Percentiles rank a stretch among this genome's conserved stretches.
Evolutionary conservation across 1,140 invertebrate species (phyloP).

Genomic region (Sitobion miscanthi): DNA sequence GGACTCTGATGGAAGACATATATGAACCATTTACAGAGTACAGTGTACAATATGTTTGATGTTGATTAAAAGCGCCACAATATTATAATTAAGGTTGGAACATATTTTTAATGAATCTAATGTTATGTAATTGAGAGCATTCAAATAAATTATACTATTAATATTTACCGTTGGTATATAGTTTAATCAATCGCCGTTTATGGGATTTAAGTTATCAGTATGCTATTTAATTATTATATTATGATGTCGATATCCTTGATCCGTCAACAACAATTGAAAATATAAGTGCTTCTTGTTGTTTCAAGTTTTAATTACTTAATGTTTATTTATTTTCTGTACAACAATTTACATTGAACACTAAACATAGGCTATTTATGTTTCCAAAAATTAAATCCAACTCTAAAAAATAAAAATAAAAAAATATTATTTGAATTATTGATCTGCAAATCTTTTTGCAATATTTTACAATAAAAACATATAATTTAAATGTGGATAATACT

Average conservation of each 20-base stretch:
- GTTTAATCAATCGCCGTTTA: neutral
- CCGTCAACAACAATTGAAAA: neutral
- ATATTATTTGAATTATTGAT: neutral
- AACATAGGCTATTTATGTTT: neutral
- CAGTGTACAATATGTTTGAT: neutral
- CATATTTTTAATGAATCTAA: neutral
- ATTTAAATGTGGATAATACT: too few relatives aligned
- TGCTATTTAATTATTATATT: neutral
- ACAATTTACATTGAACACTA: neutral
- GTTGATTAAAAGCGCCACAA: neutral
- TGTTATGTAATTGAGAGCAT: neutral
- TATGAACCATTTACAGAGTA: neutral
- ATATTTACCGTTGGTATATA: neutral
- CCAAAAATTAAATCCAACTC: neutral
- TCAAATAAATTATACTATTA: neutral
- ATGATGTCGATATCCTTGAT: neutral
- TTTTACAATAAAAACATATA: neutral
- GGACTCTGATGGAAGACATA: conserved; percentile 19
- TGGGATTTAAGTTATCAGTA: neutral
- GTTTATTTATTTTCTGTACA: neutral
- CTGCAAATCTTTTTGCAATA: neutral
- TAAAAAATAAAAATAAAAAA: neutral
- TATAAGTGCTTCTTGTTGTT: neutral
- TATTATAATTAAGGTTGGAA: neutral
- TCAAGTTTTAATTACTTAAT: neutral